Evolutionary conservation across 2,888 invertebrate genomes (phyloP).

Genomic region (Epinotia brunnichana): DNA sequence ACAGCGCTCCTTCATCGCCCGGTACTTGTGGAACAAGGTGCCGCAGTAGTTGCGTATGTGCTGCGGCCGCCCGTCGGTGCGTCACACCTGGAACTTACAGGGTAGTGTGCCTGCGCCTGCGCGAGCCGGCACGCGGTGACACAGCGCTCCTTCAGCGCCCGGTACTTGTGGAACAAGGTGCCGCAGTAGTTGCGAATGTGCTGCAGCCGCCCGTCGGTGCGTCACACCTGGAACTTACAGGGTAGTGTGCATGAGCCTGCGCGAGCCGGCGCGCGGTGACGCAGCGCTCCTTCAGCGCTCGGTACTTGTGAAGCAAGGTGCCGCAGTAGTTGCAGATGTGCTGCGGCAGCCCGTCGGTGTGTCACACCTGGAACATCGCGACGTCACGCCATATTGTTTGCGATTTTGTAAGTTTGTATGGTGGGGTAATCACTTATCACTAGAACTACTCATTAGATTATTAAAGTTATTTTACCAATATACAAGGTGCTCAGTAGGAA

Average conservation of each 20-base stretch:
- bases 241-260: constrained; percentile 11
- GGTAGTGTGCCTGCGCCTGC: constrained; percentile 13
- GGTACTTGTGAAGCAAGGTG: constrained; percentile 25
- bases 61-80: too few species aligned
- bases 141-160: constrained; percentile 28
- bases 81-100: constrained; percentile 8
- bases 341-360: constrained; percentile 36
- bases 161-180: constrained; percentile 26
- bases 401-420: not conserved
- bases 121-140: constrained; percentile 2
- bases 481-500: too few species aligned
- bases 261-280: constrained; percentile 2
- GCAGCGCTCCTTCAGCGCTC: constrained; percentile 28
- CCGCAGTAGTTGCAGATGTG: constrained; percentile 42
- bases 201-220: too few species aligned
- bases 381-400: not conserved
- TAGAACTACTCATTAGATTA: not conserved
- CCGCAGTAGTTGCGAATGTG: constrained; percentile 41
- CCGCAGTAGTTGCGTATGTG: too few species aligned
- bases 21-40: too few species aligned
- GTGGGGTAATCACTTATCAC: not conserved
- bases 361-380: constrained; percentile 26
- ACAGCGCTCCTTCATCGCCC: too few species aligned
- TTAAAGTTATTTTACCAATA: too few species aligned
- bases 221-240: constrained; percentile 4